Conservation (phyloP, 2,113 vertebrate species). For the Alces alces region DNA sequence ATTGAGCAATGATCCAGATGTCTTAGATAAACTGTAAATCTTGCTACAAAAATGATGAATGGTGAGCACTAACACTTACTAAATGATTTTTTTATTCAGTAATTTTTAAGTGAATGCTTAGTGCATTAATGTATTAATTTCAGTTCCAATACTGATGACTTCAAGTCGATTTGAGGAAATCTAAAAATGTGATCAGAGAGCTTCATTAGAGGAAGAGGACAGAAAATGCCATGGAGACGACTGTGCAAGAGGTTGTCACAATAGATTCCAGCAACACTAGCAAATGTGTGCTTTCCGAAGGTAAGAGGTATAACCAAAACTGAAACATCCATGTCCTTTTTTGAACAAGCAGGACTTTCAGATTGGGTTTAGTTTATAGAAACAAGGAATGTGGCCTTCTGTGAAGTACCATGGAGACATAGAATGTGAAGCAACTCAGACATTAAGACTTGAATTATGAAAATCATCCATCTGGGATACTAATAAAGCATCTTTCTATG, state of each 20-base stretch:
- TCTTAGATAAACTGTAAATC: neutral
- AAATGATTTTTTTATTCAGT: neutral
- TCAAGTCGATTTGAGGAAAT: neutral
- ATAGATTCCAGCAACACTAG: neutral
- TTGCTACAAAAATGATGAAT: neutral
- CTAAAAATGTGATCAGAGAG: neutral
- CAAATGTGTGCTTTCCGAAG: neutral
- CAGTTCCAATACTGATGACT: neutral
- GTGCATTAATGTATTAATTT: neutral
- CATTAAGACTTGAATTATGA: neutral
- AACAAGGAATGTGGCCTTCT: neutral
- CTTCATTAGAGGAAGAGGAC: neutral
- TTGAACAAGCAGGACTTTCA: neutral
- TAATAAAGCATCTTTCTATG: neutral
- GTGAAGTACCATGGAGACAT: neutral
- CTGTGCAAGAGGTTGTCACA: neutral
- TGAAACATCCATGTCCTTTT: neutral
- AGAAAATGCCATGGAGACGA: neutral
- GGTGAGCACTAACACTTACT: neutral
- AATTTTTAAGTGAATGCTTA: neutral
- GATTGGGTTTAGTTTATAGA: neutral
- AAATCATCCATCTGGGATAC: neutral
- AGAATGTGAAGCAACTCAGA: neutral
- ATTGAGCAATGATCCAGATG: neutral
- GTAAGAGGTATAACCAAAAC: neutral